Conservation (phyloP, 30 jellyfish, hydroid and myxozoan species). For the Pseudorhiza aurosa region DNA sequence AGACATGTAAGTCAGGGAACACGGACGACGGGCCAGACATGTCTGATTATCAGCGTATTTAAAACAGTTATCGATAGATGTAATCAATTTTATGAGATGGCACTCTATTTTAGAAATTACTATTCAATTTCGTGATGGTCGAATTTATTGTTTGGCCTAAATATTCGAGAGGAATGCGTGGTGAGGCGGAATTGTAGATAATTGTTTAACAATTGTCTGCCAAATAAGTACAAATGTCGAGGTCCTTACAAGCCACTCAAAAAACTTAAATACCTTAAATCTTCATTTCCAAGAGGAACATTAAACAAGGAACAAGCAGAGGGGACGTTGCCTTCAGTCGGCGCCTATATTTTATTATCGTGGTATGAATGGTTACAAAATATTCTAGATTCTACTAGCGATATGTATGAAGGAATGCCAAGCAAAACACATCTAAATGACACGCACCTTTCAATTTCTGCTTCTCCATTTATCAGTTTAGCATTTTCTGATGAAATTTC, state of each 20-base stretch:
- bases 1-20: too few relatives aligned
- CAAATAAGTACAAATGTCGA: not conserved
- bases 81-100: too few relatives aligned
- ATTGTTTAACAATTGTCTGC: not conserved
- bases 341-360: conserved; percentile 43
- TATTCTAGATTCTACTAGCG: conserved; percentile 11
- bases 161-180: not conserved
- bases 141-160: conserved; percentile 2
- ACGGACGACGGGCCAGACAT: too few relatives aligned
- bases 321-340: not conserved
- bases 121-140: too few relatives aligned
- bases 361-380: conserved; percentile 48
- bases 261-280: not conserved
- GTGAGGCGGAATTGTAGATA: not conserved
- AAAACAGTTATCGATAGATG: too few relatives aligned
- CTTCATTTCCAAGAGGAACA: not conserved
- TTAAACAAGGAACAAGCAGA: not conserved
- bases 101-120: too few relatives aligned
- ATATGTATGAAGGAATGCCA: conserved; percentile 12
- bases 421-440: not conserved
- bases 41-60: too few relatives aligned
- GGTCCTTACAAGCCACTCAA: not conserved
- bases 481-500: not conserved
- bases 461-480: not conserved
- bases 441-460: conserved; percentile 47